A percentile compares a stretch with the other conserved stretches of the same genome.
phyloP scores from a whole-genome alignment of 1,140 invertebrate genomes.

The Thaumetopoea pityocampa region DNA sequence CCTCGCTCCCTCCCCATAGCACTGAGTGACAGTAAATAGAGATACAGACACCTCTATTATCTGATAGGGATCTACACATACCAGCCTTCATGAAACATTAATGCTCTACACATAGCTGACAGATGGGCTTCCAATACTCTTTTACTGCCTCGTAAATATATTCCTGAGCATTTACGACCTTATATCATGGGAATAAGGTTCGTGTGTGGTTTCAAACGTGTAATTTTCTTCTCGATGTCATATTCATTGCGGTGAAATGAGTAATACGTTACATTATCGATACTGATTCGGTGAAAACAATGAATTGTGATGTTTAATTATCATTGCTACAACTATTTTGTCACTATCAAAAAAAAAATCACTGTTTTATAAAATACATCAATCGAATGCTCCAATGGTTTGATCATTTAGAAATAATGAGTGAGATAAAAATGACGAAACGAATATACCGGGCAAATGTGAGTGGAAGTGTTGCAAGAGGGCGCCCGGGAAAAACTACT shows the following conservation, averaged over 20 bases:
- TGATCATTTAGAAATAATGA: too few relatives aligned
- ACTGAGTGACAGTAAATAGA: slow-evolving; percentile 61
- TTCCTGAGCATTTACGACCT: slow-evolving; percentile 24
- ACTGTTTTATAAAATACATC: too few relatives aligned
- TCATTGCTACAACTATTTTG: too few relatives aligned
- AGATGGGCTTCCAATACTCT: slow-evolving; percentile 63
- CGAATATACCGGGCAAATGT: too few relatives aligned
- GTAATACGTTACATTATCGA: slow-evolving; percentile 4
- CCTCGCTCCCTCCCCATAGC: slow-evolving; percentile 22
- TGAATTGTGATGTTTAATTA: too few relatives aligned
- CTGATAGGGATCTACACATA: slow-evolving; percentile 63
- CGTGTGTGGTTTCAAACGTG: slow-evolving; percentile 9
- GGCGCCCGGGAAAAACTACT: too few relatives aligned
- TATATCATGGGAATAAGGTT: slow-evolving; percentile 20
- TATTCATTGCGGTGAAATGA: slow-evolving; percentile 40
- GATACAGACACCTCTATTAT: slow-evolving; percentile 68
- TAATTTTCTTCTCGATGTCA: slow-evolving; percentile 35
- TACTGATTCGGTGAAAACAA: too few relatives aligned
- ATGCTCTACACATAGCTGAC: slow-evolving; percentile 61
- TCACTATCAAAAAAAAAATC: too few relatives aligned
- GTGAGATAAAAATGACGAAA: too few relatives aligned
- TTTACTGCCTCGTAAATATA: slow-evolving; percentile 27
- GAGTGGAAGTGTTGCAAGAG: too few relatives aligned
- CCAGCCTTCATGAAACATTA: slow-evolving; percentile 70
- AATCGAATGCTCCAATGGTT: too few relatives aligned